These are phyloP conservation scores for Pseudorhombus dupliciocellatus DNA, from an alignment of 2,113 vertebrate species.

Conservation along the genomic window DNA sequence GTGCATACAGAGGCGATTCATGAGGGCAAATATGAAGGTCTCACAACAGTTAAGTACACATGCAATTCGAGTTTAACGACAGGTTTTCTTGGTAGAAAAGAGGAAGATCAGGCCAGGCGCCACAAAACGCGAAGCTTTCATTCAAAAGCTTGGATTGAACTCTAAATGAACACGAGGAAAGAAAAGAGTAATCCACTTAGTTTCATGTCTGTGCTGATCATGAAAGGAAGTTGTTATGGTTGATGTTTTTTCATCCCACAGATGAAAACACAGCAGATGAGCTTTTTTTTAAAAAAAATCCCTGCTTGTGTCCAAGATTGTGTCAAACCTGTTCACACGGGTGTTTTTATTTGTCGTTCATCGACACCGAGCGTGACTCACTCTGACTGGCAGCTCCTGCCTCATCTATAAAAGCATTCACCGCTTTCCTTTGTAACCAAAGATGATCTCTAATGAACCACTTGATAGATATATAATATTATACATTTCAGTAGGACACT, in stretches of 20 bases:
- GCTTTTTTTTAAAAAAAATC: background rate
- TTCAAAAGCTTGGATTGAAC: background rate
- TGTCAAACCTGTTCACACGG: constrained; percentile 41
- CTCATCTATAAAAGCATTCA: background rate
- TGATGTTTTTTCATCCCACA: too few relatives aligned
- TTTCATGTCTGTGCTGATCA: background rate
- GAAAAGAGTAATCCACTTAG: background rate
- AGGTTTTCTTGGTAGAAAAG: background rate
- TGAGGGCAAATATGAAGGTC: background rate
- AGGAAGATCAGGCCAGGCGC: background rate
- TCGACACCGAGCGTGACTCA: constrained; percentile 58
- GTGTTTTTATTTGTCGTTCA: constrained; percentile 54
- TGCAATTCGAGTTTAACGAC: background rate
- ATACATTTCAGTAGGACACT: too few relatives aligned
- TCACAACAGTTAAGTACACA: background rate
- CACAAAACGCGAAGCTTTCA: background rate
- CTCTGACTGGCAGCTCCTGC: background rate
- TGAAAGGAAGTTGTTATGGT: too few relatives aligned
- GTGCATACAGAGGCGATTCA: background rate
- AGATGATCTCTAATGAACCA: background rate
- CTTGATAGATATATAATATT: too few relatives aligned
- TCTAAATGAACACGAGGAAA: background rate
- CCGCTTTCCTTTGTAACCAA: background rate
- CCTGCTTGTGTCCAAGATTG: background rate
- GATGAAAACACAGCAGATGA: background rate